These are phyloP conservation scores for Camponotus fellah DNA, from an alignment of 2,888 invertebrate species.

Conservation along the genomic window DNA sequence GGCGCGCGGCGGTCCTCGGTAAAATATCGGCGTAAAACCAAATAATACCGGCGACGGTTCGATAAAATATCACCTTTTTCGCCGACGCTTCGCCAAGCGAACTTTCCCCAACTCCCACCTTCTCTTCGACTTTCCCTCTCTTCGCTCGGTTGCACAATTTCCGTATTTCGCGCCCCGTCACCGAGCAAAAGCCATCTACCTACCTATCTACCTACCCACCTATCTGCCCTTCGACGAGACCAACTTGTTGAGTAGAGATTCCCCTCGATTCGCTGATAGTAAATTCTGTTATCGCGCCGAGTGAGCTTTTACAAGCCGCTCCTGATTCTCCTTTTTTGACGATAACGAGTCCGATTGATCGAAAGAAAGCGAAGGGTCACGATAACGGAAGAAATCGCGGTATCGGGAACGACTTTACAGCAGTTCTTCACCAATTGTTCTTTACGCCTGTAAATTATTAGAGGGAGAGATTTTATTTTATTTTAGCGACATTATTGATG, in stretches of 20 bases:
- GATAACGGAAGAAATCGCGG: constrained; percentile 16
- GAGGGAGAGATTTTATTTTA: constrained; percentile 1
- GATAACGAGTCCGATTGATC: constrained; percentile 43
- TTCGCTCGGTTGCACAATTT: background rate
- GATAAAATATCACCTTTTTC: constrained; percentile 51
- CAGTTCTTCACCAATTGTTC: constrained; percentile 21
- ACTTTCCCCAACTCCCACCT: background rate
- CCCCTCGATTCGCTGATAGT: constrained; percentile 41
- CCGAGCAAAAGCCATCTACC: constrained; percentile 16
- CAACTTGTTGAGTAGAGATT: constrained; percentile 54
- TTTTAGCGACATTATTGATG: constrained; percentile 24
- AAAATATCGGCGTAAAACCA: constrained; percentile 50
- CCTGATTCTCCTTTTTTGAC: constrained; percentile 39
- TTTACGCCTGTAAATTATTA: constrained; percentile 46
- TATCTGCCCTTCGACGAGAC: constrained; percentile 26
- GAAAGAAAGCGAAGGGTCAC: background rate
- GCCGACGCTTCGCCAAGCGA: constrained; percentile 22
- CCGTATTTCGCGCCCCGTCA: constrained; percentile 6
- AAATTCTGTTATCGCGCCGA: constrained; percentile 53
- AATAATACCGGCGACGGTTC: constrained; percentile 43
- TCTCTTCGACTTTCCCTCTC: background rate
- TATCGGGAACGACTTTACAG: background rate
- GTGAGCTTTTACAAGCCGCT: constrained; percentile 13
- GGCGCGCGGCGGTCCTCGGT: constrained; percentile 15
- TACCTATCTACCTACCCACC: background rate